Base-by-base conservation (phyloP, 2,797 vertebrate species). In the Typhlichthys eigenmanni region DNA sequence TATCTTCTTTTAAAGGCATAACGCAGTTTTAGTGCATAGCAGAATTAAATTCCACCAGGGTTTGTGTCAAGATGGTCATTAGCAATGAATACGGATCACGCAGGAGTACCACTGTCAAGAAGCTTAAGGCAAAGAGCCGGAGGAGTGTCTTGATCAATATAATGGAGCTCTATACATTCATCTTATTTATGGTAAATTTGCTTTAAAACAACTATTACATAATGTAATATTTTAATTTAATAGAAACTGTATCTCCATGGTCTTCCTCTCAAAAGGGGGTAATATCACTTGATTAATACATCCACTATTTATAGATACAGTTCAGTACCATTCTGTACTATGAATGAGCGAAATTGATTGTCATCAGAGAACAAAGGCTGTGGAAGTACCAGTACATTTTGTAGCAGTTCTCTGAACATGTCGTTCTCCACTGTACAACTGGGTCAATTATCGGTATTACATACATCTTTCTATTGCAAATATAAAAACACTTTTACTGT, bases 21-120 rank as follows among this genome's bases (percentile, higher is more conserved):
- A 93, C 91, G 92, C 94, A 90, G 89, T 91, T 91, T 92, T 88
- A 94, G 95, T 98, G 95, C 96, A 98, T 97, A 97, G 95, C 93
- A 95, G 91, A 83, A 80, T 86, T 59, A 47, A 67, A 51, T 62
- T 64, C 65, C 62, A 78, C 57, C 82, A 84, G 79, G 82, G 85
- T 82, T 85, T 81, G 82, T 66, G 92, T 71, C 76, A 88, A 92
- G 91, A 87, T 86, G 91, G 72, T 87, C 77, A 78, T 75, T 84
- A 89, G 87, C 84, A 80, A 80, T 79, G 73, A 78, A 85, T 86
- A 81, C 75, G 73, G 85, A 68, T 82, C 62, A 73, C 55, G 82
- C 66, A 74, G 83, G 74, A 85, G 83, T 68, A 54, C 78, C 66
- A 66, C 78, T 68, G 81, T 85, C 84, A 63, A 84, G 47, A 84